Conservation (phyloP, 2,888 invertebrate species). For the Escarpia spicata region DNA sequence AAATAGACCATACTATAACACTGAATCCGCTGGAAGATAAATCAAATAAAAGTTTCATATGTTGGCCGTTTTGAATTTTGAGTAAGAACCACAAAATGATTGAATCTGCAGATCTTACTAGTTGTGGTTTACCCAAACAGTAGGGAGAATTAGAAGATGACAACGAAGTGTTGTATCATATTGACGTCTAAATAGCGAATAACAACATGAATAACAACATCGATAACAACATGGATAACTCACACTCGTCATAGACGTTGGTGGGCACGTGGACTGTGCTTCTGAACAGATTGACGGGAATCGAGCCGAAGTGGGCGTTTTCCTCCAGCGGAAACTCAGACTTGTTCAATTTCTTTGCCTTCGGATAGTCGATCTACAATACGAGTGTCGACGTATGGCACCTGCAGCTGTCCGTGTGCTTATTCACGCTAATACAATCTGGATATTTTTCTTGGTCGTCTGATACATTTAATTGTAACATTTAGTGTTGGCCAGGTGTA, state of each 20-base stretch:
- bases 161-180: neutral
- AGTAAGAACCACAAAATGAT: too few relatives aligned
- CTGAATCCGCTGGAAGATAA: too few relatives aligned
- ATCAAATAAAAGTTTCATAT: too few relatives aligned
- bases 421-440: too few relatives aligned
- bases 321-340: slow-evolving; percentile 64
- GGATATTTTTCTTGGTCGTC: neutral
- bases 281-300: slow-evolving; percentile 74
- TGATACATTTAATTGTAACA: neutral
- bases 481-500: neutral
- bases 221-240: slow-evolving; percentile 36
- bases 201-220: slow-evolving; percentile 32
- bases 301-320: slow-evolving; percentile 80
- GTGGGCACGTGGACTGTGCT: slow-evolving; percentile 91
- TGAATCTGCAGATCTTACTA: too few relatives aligned
- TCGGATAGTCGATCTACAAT: slow-evolving; percentile 72
- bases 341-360: slow-evolving; percentile 81
- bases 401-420: neutral
- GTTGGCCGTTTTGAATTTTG: too few relatives aligned
- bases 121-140: too few relatives aligned
- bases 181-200: neutral
- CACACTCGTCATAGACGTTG: slow-evolving; percentile 86
- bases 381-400: neutral
- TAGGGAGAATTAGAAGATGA: too few relatives aligned
- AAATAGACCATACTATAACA: too few relatives aligned